phyloP scores from a whole-genome alignment of 1,140 invertebrate genomes.

The Chrysomallon squamiferum region DNA sequence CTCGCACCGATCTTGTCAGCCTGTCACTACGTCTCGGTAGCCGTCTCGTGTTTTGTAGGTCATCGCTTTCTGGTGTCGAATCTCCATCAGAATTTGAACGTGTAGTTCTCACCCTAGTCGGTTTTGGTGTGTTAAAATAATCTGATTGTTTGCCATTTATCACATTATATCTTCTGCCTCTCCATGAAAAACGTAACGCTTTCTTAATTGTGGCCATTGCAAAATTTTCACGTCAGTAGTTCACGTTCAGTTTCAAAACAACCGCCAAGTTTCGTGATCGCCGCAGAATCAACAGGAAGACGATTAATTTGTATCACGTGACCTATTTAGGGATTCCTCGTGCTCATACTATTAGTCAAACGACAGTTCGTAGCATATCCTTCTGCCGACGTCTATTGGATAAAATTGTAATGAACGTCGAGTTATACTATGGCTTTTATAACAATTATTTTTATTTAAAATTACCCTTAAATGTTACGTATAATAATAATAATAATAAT shows the following conservation, averaged over 20 bases:
- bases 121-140: constrained; percentile 3
- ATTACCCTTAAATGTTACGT: too few species aligned
- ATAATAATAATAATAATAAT: too few species aligned
- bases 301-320: too few species aligned
- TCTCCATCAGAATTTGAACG: background rate
- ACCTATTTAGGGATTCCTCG: too few species aligned
- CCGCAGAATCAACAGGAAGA: too few species aligned
- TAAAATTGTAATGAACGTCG: too few species aligned
- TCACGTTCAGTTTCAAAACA: background rate
- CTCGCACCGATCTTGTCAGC: constrained; percentile 37
- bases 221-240: background rate
- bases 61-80: background rate
- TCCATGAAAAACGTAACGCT: background rate
- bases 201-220: constrained; percentile 3
- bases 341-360: too few species aligned
- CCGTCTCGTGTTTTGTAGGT: background rate
- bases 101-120: background rate
- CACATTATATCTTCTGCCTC: background rate
- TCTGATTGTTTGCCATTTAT: background rate
- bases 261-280: constrained; percentile 2
- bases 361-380: too few species aligned
- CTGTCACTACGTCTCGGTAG: constrained; percentile 20
- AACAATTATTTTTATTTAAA: too few species aligned
- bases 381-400: too few species aligned
- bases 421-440: too few species aligned